A percentile compares a stretch with the other conserved stretches of the same genome.
Conservation (phyloP, 2,797 vertebrate genomes). For the Sebastes flavidus region DNA sequence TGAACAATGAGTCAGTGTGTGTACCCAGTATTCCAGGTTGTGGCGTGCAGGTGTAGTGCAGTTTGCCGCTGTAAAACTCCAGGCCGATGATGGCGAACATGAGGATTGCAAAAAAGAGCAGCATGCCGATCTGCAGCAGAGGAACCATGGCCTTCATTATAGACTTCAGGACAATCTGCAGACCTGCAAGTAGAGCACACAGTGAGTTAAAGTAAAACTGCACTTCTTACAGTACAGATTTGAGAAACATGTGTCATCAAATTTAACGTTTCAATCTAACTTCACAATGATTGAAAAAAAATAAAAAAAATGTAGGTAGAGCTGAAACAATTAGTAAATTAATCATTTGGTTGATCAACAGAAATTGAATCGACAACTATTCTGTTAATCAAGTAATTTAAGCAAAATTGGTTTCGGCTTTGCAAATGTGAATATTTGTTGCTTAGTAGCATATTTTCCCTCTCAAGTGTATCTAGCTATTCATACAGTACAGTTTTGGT, state of each 20-base stretch:
- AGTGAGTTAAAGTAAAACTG: neutral
- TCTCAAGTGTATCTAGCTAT: neutral
- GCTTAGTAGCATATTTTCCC: neutral
- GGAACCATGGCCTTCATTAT: constrained; percentile 99
- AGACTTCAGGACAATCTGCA: constrained; percentile 98
- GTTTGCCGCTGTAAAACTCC: constrained; percentile 97
- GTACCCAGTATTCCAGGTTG: constrained; percentile 72
- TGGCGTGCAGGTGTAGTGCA: constrained; percentile 90
- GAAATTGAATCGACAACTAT: too few relatives aligned
- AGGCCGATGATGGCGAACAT: constrained; percentile 99
- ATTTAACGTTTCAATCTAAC: neutral
- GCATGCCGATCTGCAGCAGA: constrained; percentile 95
- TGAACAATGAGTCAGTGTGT: neutral
- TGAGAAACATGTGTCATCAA: neutral
- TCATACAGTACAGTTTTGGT: neutral
- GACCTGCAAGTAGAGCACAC: constrained; percentile 78
- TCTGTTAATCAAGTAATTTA: too few relatives aligned
- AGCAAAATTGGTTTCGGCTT: neutral
- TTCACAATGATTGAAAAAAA: neutral
- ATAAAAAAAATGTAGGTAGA: too few relatives aligned
- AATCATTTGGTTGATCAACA: too few relatives aligned
- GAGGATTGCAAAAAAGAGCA: constrained; percentile 98
- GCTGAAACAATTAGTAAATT: neutral
- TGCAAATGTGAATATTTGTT: neutral
- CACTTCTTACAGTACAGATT: neutral